Percentiles rank a stretch among this genome's conserved stretches.
phyloP scores from a whole-genome alignment of 2,113 vertebrate species.

The Perca fluviatilis region DNA sequence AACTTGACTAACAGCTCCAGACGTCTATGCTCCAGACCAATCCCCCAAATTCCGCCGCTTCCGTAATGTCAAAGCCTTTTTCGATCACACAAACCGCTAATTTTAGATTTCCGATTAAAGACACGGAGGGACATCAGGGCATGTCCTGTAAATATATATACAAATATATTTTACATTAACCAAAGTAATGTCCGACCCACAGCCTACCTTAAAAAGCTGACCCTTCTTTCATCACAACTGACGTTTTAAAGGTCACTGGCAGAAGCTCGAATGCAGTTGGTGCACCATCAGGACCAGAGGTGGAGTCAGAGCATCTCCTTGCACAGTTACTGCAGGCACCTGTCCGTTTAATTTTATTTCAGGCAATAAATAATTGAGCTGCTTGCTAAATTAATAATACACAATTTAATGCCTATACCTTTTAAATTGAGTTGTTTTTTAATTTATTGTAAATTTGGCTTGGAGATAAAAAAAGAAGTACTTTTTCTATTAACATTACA shows the following conservation, averaged over 20 bases:
- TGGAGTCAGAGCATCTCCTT: conserved; percentile 52
- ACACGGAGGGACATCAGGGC: neutral
- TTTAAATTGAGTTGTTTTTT: neutral
- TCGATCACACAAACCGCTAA: neutral
- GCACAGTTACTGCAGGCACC: conserved; percentile 1
- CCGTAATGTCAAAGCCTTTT: conserved; percentile 55
- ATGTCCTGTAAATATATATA: neutral
- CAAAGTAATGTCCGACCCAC: neutral
- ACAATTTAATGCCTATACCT: too few relatives aligned
- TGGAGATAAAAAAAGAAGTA: neutral
- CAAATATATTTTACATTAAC: neutral
- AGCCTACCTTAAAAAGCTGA: conserved; percentile 23
- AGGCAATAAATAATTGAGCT: neutral
- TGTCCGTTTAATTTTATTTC: neutral
- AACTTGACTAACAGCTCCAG: conserved; percentile 34
- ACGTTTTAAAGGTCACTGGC: conserved; percentile 71
- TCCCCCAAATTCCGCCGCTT: conserved; percentile 66
- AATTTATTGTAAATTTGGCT: neutral
- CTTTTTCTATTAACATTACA: too few relatives aligned
- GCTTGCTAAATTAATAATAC: neutral
- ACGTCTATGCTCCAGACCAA: conserved; percentile 23
- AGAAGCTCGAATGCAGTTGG: conserved; percentile 58
- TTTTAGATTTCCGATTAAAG: neutral
- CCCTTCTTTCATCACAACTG: conserved; percentile 58
- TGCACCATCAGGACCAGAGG: conserved; percentile 67